Evolutionary conservation across 2,113 vertebrate species (phyloP), one percentile per base, ranked within the genome.

Genomic region (Microcebus ravelobensis): DNA sequence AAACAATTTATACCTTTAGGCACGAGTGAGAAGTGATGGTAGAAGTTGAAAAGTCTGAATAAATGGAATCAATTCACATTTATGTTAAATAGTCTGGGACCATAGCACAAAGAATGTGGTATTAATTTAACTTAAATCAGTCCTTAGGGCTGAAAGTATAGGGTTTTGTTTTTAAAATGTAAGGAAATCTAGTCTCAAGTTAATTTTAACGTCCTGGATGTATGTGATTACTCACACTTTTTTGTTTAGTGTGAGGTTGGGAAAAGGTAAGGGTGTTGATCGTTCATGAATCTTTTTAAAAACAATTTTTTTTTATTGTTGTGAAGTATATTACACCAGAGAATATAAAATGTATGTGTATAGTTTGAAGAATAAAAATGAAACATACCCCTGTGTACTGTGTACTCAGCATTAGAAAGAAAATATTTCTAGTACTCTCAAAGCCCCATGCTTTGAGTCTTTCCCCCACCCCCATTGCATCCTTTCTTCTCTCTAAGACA

Each of bases 131-230:
- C 12, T 77, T 67, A 87, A 73, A 42, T 90, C 61, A 29, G 27
- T 84, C 55, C 50, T 29, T 91, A 57, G 42, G 34, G 20, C 25
- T 96, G 50, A 74, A 90, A 84, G 59, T 31, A 50, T 0, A 87
- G 11, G 3, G 15, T 39, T 92, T 84, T 84, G 31, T 79, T 96
- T 97, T 94, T 73, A 23, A 87, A 94, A 71, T 71, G 45, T 39
- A n/a, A 87, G 45, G 29, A 90, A 68, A 92, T 71, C 10, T 82
- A 76, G 61, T 42, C 36, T 74, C 27, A 61, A 71, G 57, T 94
- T 88, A 68, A 50, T 76, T 87, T 81, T 57, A 63, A 92, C 85
- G 61, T 89, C 48, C 82, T 91, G 48, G 13, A 59, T 84, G 39
- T 57, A 87, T 17, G 84, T 2, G 39, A 77, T 83, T 71, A 84